Percentiles rank a stretch among this genome's conserved stretches.
These are phyloP conservation scores for Carpatolechia fugitivella DNA, from an alignment of 2,888 invertebrate species.

Conservation along the genomic window DNA sequence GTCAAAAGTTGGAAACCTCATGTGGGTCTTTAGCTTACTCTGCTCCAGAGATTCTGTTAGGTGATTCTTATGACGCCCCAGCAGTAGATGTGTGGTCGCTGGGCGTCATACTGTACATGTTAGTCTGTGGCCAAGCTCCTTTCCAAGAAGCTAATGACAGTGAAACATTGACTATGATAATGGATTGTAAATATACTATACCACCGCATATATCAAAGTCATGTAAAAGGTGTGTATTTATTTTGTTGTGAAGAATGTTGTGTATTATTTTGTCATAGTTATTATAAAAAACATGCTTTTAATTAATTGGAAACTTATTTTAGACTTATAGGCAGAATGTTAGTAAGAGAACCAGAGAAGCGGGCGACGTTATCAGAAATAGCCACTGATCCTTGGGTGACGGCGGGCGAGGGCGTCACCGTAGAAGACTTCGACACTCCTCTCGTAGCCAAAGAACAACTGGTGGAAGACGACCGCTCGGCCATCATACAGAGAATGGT, in stretches of 20 bases:
- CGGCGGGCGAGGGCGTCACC: constrained; percentile 72
- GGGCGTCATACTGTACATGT: constrained; percentile 98
- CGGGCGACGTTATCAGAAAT: constrained; percentile 94
- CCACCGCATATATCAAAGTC: constrained; percentile 91
- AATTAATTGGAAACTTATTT: constrained; percentile 14
- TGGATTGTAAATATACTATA: constrained; percentile 98
- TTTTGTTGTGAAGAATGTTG: not conserved
- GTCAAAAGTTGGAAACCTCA: constrained; percentile 97
- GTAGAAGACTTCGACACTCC: constrained; percentile 84
- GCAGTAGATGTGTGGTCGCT: constrained; percentile 99
- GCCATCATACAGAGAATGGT: constrained; percentile 97
- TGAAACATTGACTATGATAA: constrained; percentile 99
- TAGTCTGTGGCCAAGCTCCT: constrained; percentile 98
- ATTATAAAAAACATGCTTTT: too few relatives aligned
- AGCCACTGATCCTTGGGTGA: constrained; percentile 90
- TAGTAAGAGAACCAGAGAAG: constrained; percentile 95
- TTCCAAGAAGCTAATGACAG: constrained; percentile 99
- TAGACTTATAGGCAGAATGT: constrained; percentile 94
- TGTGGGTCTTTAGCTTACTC: constrained; percentile 99
- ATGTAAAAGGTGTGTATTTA: constrained; percentile 84
- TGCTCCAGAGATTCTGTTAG: constrained; percentile 98
- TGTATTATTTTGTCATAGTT: too few relatives aligned
- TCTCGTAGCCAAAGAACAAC: constrained; percentile 91
- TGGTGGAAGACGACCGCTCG: constrained; percentile 94
- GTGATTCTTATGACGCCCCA: constrained; percentile 99